Base-by-base conservation (phyloP, 2,888 invertebrate genomes). In the Anagyrus pseudococci region DNA sequence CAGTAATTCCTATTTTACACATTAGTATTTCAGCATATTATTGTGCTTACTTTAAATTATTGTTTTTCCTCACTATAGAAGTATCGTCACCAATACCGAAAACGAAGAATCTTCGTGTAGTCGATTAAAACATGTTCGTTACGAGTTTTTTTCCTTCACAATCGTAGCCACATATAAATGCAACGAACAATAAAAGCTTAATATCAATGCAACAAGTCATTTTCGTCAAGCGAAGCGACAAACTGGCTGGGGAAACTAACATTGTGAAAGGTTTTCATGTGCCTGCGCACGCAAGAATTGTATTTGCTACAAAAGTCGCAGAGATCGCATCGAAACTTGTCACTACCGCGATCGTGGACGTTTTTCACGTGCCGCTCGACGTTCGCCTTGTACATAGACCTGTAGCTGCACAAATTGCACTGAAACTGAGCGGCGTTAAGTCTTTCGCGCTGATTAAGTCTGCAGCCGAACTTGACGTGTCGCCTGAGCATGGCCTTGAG, bases 351-450 rank as follows among this genome's bases (percentile, higher is more conserved):
- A 22, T 75, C 73, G 67, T 75, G 75, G 22, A 79, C 72, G 29
- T 78, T 78, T 23, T 74, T 46, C 20, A 82, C 78, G 71, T 82
- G 82, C 13, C 78, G 71, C 69, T 77, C 73, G 68, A 78, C 72
- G 70, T 80, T 81, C 25, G 83, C 77, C 43, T 82, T 83, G 67
- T 79, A 78, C 56, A 77, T 76, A 63, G 75, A 76, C 61, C 73
- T 77, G 66, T 79, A 78, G 3, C 68, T 69, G 66, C 84, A 84
- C 53, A 78, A 71, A 1, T 70, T 67, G 67, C 85, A 85, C 26
- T 77, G 73, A 70, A 82, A 83, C 44, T 78, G 77, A 0, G 82
- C 62, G 26, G 66, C 68, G 33, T 8, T n/a, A n/a, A n/a, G n/a
- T n/a, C n/a, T n/a, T n/a, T n/a, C n/a, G 4, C 70, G 66, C 3